A percentile compares a stretch with the other conserved stretches of the same genome.
Conservation (phyloP, 2,113 vertebrate genomes). For the Pelecanoides urinatrix region DNA sequence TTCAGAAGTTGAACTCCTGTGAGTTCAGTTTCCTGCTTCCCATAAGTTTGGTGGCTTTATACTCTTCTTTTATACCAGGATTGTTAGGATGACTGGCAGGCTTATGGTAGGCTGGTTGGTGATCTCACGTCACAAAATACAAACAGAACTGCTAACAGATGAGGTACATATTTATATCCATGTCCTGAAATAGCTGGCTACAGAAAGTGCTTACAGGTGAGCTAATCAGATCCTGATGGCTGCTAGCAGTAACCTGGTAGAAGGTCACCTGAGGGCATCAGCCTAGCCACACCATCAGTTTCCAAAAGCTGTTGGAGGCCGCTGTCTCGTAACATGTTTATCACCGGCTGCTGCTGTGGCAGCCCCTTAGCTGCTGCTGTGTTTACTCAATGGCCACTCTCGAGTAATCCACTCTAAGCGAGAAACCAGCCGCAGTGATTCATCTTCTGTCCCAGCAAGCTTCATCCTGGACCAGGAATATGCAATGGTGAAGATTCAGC, state of each 20-base stretch:
- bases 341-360: neutral
- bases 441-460: neutral
- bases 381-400: neutral
- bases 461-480: neutral
- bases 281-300: neutral
- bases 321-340: fast-evolving
- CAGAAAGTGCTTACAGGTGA: neutral
- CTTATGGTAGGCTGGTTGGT: neutral
- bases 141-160: neutral
- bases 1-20: neutral
- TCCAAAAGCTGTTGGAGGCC: neutral
- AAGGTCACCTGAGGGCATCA: neutral
- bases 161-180: neutral
- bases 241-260: neutral
- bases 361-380: neutral
- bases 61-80: neutral
- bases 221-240: neutral
- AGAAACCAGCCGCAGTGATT: neutral
- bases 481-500: neutral
- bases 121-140: neutral
- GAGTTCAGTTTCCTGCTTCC: neutral
- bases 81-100: neutral
- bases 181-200: neutral
- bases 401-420: neutral
- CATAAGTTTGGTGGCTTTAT: neutral